These are phyloP conservation scores for Enteromius afrohamiltoni DNA, from an alignment of 2,797 vertebrate genomes.

Conservation along the genomic window DNA sequence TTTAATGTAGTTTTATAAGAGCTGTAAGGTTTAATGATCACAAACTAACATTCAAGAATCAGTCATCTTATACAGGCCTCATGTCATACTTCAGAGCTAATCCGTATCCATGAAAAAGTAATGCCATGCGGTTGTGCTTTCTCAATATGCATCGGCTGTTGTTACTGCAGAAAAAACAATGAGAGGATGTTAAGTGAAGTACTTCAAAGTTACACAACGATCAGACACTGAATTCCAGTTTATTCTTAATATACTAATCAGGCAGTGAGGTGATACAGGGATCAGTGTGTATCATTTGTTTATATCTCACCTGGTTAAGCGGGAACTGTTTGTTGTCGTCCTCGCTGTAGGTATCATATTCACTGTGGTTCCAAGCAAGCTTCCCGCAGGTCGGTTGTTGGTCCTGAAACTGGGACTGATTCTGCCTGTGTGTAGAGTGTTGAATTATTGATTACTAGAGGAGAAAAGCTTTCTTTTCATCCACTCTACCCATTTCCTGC, in stretches of 20 bases:
- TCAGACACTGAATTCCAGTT: neutral
- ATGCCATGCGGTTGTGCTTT: neutral
- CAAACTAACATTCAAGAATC: neutral
- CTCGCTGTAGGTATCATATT: conserved; percentile 37
- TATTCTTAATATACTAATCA: neutral
- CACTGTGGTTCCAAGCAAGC: conserved; percentile 58
- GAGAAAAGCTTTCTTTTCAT: conserved; percentile 53
- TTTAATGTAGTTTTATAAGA: conserved; percentile 6
- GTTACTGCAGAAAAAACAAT: conserved; percentile 1
- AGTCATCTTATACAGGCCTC: neutral
- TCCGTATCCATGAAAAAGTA: neutral
- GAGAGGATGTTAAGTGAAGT: neutral
- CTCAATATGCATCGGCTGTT: neutral
- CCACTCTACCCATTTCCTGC: conserved; percentile 59
- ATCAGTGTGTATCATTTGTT: neutral
- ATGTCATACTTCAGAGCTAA: neutral
- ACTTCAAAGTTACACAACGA: neutral
- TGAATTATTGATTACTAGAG: conserved; percentile 73
- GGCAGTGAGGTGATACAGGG: neutral
- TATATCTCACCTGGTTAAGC: conserved; percentile 50
- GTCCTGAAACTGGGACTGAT: conserved; percentile 56
- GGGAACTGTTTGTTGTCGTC: conserved; percentile 30
- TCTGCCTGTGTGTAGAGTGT: conserved; percentile 64
- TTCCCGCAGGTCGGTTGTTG: conserved; percentile 43
- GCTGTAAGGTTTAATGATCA: neutral